Conservation (phyloP, 1,140 invertebrate species). For the Chlorops oryzae region DNA sequence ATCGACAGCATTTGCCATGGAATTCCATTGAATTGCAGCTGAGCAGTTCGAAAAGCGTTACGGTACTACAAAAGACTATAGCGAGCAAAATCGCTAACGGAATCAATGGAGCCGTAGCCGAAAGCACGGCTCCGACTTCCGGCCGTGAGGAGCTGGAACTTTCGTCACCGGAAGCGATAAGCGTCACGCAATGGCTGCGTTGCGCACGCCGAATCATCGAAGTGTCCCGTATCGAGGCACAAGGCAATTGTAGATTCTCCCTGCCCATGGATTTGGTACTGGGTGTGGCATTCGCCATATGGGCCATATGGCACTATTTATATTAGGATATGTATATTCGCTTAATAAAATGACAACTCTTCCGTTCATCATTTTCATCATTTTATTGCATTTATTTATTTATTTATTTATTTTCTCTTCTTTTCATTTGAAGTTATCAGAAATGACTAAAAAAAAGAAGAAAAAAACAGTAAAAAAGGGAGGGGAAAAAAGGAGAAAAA, state of each 20-base stretch:
- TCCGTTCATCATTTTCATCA: no score
- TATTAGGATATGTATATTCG: no score
- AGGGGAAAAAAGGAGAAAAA: no score
- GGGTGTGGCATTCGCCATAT: conserved; percentile 28
- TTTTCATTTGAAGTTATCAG: no score
- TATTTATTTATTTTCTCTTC: no score
- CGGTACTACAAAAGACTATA: not conserved
- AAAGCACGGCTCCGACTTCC: not conserved
- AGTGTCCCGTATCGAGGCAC: conserved; percentile 27
- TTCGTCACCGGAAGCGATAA: conserved; percentile 28
- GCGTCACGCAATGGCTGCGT: conserved; percentile 39
- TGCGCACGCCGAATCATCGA: conserved; percentile 39
- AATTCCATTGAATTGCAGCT: conserved; percentile 34
- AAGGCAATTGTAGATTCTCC: conserved; percentile 29
- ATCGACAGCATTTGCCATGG: conserved; percentile 39
- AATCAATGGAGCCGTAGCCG: not conserved
- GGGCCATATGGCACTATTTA: conserved; percentile 40
- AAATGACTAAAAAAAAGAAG: no score
- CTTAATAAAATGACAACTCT: no score
- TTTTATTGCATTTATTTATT: no score
- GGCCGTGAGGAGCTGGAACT: conserved; percentile 33
- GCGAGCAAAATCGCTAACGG: no score
- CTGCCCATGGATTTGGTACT: conserved; percentile 43
- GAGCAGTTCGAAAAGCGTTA: conserved; percentile 12
- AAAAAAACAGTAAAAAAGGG: no score